Evolutionary conservation across 2,888 invertebrate genomes (phyloP).

Genomic region (Toxonevra muliebris): DNA sequence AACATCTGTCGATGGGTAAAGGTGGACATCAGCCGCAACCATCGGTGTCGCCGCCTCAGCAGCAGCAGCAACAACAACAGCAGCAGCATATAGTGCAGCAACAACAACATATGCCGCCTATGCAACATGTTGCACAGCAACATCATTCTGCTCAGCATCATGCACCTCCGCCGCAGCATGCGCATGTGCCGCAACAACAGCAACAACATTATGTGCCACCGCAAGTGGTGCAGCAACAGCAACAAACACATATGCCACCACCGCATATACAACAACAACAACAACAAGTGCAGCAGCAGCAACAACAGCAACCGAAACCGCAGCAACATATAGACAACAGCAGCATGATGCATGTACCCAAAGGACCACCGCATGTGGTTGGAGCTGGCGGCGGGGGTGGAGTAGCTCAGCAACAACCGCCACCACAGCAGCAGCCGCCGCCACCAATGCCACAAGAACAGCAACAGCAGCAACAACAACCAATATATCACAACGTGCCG

Average conservation of each 20-base stretch:
- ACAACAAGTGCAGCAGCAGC: slow-evolving; percentile 45
- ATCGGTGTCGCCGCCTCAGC: slow-evolving; percentile 56
- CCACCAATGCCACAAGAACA: slow-evolving; percentile 41
- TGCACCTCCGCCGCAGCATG: slow-evolving; percentile 38
- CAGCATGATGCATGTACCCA: slow-evolving; percentile 35
- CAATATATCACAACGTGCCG: slow-evolving; percentile 48
- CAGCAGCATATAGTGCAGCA: slow-evolving; percentile 52
- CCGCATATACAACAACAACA: slow-evolving; percentile 49
- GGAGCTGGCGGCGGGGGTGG: slow-evolving; percentile 37
- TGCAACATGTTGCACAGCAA: slow-evolving; percentile 46
- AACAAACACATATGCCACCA: slow-evolving; percentile 25
- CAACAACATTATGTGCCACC: slow-evolving; percentile 43
- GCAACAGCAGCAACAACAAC: slow-evolving; percentile 41
- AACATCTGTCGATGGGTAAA: slow-evolving; percentile 50
- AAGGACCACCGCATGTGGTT: slow-evolving; percentile 30
- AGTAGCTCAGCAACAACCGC: slow-evolving; percentile 28
- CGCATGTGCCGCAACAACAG: slow-evolving; percentile 37
- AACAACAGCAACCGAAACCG: slow-evolving; percentile 45
- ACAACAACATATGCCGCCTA: slow-evolving; percentile 46
- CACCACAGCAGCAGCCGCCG: slow-evolving; percentile 33
- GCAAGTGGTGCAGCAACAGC: slow-evolving; percentile 46
- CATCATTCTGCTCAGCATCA: slow-evolving; percentile 41
- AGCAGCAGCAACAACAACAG: slow-evolving; percentile 48
- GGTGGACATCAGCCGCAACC: slow-evolving; percentile 56
- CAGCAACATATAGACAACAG: slow-evolving; percentile 40